Percentiles rank a stretch among this genome's conserved stretches.
Evolutionary conservation across 2,113 vertebrate genomes (phyloP).

Genomic region (Pipra filicauda): DNA sequence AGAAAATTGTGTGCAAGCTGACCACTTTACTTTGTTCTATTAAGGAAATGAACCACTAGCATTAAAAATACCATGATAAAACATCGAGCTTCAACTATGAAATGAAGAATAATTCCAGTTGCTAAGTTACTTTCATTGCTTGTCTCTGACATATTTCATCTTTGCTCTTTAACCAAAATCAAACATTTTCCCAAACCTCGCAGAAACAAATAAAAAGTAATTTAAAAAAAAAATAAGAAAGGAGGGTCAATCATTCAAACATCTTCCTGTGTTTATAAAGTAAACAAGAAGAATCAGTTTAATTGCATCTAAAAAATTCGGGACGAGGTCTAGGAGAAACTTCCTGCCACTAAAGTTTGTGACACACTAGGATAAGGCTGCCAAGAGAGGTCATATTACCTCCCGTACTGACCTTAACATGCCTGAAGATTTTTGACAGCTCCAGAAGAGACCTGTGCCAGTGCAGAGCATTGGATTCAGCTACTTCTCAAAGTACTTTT

Average conservation of each 20-base stretch:
- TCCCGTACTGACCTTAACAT: neutral
- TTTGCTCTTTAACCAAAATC: neutral
- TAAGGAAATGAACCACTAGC: neutral
- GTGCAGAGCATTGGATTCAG: neutral
- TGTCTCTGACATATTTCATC: neutral
- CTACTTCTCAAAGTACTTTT: neutral
- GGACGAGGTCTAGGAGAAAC: neutral
- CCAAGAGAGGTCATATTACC: neutral
- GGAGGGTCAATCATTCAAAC: neutral
- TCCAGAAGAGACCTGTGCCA: neutral
- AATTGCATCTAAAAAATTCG: neutral
- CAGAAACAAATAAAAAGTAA: neutral
- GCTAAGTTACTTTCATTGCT: neutral
- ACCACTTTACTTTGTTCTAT: conserved; percentile 3
- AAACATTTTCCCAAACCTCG: neutral
- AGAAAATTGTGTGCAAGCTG: neutral
- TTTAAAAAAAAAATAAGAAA: neutral
- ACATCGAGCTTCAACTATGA: neutral
- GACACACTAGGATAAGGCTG: neutral
- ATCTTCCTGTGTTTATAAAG: neutral
- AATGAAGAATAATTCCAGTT: neutral
- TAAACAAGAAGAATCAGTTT: neutral
- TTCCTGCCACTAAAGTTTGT: neutral
- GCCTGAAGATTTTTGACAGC: neutral
- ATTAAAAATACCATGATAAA: neutral